Conservation (phyloP, 2,113 vertebrate genomes). For the Coturnix japonica region DNA sequence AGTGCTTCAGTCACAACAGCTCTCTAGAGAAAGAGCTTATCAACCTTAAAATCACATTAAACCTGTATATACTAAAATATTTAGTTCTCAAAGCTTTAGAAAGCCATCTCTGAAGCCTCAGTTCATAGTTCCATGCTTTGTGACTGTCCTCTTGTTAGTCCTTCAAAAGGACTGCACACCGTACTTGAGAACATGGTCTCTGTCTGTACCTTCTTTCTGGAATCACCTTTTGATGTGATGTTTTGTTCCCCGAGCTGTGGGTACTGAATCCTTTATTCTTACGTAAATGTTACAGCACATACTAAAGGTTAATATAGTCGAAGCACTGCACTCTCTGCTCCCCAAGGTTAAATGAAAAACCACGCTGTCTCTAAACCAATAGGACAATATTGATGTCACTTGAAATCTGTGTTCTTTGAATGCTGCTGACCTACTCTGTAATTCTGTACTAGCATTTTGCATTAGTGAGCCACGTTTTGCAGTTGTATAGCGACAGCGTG, state of each 20-base stretch:
- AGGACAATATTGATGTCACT: conserved; percentile 1
- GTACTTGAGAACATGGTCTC: background rate
- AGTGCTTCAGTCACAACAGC: conserved; percentile 5
- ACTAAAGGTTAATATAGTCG: conserved; percentile 45
- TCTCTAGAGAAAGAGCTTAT: background rate
- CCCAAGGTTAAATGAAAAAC: conserved; percentile 24
- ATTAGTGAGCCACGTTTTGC: background rate
- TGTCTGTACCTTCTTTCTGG: background rate
- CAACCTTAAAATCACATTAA: background rate
- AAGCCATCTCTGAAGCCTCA: background rate
- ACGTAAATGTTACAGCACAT: background rate
- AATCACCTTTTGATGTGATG: background rate
- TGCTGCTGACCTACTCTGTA: background rate
- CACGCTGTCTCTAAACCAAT: background rate
- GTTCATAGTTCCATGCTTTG: background rate
- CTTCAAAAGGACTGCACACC: background rate
- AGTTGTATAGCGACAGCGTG: background rate
- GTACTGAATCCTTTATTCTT: background rate
- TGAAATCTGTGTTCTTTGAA: background rate
- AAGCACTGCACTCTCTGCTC: conserved; percentile 5
- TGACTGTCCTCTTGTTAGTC: background rate
- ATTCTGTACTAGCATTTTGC: background rate
- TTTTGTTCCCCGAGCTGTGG: background rate
- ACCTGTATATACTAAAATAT: background rate
- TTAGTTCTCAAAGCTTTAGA: conserved; percentile 7